Evolutionary conservation across 2,888 invertebrate species (phyloP), one percentile per base, ranked within the genome.

Genomic region (Dermolepida albohirtum): DNA sequence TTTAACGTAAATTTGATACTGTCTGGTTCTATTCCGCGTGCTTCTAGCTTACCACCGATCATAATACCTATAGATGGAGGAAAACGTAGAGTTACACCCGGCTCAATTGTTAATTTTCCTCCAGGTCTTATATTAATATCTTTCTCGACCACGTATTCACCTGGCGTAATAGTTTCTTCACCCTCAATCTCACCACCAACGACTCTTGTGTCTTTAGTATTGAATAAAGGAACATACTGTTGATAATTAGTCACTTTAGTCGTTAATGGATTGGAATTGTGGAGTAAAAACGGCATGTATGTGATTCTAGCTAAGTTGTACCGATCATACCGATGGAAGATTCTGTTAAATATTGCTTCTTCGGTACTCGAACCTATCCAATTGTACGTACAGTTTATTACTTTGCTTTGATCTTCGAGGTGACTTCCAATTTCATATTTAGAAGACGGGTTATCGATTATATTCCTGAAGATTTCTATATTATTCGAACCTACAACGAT

Each of bases 361-460:
- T 88, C 87, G 79, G 93, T 93, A 68, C 88, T 89, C 0, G 88
- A 86, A 4, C 97, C 96, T 76, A 98, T 88, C 94, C 96, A 98
- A 80, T 99, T 99, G 79, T 89, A 94, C 0, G 95, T 93, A 74
- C 96, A 97, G 80, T 97, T 95, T n/a, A 99, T 91, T 14, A 89
- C 85, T 85, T 94, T 92, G 77, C 97, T 96, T 80, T 97, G 98
- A 80, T 98, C 97, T 78, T 93, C 92, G 14, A 98, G 86, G 78
- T 98, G 98, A 0, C 97, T 97, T 0, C 97, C 97, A 52, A 99
- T 91, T 85, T 99, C 98, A 80, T 96, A 97, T 64, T 89, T 89
- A 0, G 98, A 96, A 71, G 92, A 91, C 1, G 92, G 92, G 83
- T 99, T 98, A 68, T 94, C 90, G 43, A 98, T 89, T 69, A 96